Percentiles rank a stretch among this genome's conserved stretches.
These are phyloP conservation scores for Trypoxylus dichotomus DNA, from an alignment of 1,140 invertebrate species.

Conservation along the genomic window DNA sequence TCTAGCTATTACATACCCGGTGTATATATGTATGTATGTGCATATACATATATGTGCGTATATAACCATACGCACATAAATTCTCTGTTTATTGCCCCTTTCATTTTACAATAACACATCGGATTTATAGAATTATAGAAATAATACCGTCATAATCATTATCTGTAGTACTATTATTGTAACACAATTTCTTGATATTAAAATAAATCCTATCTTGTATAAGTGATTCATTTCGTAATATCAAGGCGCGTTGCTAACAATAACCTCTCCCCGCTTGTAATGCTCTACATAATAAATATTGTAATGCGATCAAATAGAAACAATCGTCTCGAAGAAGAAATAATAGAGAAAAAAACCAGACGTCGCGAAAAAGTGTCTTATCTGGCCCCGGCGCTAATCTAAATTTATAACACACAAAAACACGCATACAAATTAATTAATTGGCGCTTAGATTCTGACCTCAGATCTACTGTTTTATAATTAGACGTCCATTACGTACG, in stretches of 20 bases:
- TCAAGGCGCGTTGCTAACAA: background rate
- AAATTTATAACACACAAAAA: constrained; percentile 1
- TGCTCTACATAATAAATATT: background rate
- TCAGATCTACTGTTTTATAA: background rate
- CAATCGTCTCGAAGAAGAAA: background rate
- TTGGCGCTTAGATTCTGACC: constrained; percentile 1
- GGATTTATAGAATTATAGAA: background rate
- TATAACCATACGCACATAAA: no score
- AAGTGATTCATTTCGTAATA: background rate
- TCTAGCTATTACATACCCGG: no score
- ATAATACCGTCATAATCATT: background rate
- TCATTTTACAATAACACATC: background rate
- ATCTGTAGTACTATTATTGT: constrained; percentile 4
- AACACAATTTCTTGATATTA: background rate
- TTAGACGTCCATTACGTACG: background rate
- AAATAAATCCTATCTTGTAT: background rate
- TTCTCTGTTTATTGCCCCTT: background rate
- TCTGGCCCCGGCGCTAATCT: background rate
- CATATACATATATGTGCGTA: no score
- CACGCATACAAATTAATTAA: background rate
- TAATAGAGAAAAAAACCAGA: background rate
- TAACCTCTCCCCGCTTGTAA: background rate
- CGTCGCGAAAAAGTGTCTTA: background rate
- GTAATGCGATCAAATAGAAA: background rate
- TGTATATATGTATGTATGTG: no score